These are phyloP conservation scores for Chymomyza caudatula DNA, from an alignment of 2,888 invertebrate genomes.

Conservation along the genomic window DNA sequence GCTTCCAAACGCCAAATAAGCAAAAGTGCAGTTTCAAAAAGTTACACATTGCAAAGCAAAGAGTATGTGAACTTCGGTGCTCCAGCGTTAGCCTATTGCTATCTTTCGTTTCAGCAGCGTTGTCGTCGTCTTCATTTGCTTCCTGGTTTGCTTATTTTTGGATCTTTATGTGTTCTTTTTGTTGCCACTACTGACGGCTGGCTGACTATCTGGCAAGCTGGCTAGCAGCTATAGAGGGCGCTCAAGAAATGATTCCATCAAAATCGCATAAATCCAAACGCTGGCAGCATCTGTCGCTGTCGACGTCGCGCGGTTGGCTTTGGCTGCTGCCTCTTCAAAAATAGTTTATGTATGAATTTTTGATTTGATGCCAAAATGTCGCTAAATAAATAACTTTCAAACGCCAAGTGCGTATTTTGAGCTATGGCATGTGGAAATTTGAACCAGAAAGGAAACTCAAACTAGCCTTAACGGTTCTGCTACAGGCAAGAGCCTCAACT, in stretches of 20 bases:
- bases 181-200: background rate
- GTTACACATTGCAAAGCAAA: no score
- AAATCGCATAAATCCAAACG: constrained; percentile 67
- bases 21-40: no score
- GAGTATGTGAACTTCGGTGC: background rate
- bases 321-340: constrained; percentile 45
- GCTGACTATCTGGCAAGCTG: background rate
- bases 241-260: constrained; percentile 64
- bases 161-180: constrained; percentile 8
- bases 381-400: constrained; percentile 54
- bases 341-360: constrained; percentile 68
- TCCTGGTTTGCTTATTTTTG: constrained; percentile 43
- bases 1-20: no score
- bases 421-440: background rate
- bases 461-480: no score
- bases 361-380: constrained; percentile 70
- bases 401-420: constrained; percentile 6
- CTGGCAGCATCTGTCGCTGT: background rate
- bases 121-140: constrained; percentile 16
- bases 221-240: constrained; percentile 10
- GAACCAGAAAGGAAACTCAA: background rate
- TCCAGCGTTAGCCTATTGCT: background rate
- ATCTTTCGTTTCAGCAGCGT: background rate
- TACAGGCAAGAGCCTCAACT: no score
- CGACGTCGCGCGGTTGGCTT: background rate